phyloP scores from a whole-genome alignment of 2,113 vertebrate species.

The Tricholaema leucomelas region DNA sequence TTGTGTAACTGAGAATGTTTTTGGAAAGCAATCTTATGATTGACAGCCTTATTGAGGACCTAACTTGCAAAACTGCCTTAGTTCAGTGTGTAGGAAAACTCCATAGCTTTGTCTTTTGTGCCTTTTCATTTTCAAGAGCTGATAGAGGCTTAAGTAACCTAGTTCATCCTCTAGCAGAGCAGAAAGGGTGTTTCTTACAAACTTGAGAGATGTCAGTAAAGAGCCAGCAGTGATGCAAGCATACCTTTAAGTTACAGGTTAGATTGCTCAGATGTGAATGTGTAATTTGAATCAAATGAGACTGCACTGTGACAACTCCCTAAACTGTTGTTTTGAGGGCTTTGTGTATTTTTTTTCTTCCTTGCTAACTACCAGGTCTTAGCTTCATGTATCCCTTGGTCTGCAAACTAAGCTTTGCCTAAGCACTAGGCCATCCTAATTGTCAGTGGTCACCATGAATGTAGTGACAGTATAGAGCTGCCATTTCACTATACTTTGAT shows the following conservation, averaged over 20 bases:
- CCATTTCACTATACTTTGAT: neutral
- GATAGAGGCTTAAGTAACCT: neutral
- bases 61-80: neutral
- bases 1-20: neutral
- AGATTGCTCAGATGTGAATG: neutral
- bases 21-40: neutral
- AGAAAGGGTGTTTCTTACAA: neutral
- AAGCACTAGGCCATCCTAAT: neutral
- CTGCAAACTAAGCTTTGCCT: neutral
- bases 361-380: neutral
- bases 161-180: neutral
- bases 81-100: neutral
- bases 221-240: neutral
- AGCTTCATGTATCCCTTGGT: neutral
- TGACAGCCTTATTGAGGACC: neutral
- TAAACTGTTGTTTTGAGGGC: neutral
- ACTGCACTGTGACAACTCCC: neutral
- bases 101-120: fast-evolving
- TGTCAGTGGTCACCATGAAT: neutral
- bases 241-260: neutral
- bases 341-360: too few relatives aligned
- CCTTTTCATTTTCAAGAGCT: neutral
- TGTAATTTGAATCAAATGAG: neutral
- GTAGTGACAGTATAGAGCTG: neutral
- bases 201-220: neutral